Evolutionary conservation across 2,797 vertebrate genomes (phyloP).

Genomic region (Nyctalus aviator): DNA sequence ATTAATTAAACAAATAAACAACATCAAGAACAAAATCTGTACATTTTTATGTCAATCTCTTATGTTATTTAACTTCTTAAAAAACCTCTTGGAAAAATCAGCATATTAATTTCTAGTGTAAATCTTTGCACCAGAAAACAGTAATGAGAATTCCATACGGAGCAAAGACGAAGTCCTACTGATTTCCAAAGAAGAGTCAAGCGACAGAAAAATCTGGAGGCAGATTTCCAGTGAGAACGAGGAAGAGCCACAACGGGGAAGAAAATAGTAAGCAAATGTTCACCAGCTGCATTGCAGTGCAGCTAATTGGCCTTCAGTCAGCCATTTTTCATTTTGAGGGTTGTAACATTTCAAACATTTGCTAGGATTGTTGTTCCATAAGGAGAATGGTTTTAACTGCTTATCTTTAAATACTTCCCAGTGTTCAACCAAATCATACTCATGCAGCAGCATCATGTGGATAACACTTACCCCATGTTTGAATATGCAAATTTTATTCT

Average conservation of each 20-base stretch:
- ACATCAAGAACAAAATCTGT: not conserved
- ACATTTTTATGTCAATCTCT: not conserved
- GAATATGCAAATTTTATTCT: not conserved
- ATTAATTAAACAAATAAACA: slow-evolving; percentile 28
- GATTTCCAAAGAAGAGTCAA: not conserved
- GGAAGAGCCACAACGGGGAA: not conserved
- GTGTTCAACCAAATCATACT: not conserved
- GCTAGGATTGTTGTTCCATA: not conserved
- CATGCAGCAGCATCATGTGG: accelerated
- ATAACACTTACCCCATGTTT: not conserved
- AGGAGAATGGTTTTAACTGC: not conserved
- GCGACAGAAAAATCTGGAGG: not conserved
- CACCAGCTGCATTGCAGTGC: not conserved
- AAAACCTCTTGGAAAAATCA: not conserved
- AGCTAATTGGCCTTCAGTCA: not conserved
- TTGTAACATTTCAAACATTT: not conserved
- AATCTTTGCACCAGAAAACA: slow-evolving; percentile 1
- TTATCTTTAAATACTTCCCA: not conserved
- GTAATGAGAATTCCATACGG: not conserved
- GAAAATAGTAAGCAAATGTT: not conserved
- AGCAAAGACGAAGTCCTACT: not conserved
- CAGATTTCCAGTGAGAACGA: not conserved
- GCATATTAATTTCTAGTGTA: slow-evolving; percentile 27
- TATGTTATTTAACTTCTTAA: not conserved
- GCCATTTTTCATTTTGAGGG: not conserved